A percentile compares a stretch with the other conserved stretches of the same genome.
Evolutionary conservation across 2,113 vertebrate species (phyloP).

Genomic region (Bujurquina vittata): DNA sequence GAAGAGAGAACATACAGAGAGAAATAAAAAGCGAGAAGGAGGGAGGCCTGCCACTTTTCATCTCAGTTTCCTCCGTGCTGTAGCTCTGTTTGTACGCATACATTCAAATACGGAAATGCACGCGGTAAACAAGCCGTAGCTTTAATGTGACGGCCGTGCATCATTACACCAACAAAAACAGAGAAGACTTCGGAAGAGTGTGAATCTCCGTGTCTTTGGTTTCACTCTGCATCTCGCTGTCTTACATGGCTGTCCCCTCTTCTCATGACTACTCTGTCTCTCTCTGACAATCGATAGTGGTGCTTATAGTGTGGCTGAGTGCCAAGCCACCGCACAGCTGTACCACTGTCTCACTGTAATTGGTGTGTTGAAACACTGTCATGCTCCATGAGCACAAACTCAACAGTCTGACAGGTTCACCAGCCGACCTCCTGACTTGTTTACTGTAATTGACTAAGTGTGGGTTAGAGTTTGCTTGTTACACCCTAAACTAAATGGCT

Average conservation of each 20-base stretch:
- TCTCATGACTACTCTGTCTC: conserved; percentile 24
- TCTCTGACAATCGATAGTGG: conserved; percentile 66
- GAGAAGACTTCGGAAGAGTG: neutral
- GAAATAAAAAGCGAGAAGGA: conserved; percentile 42
- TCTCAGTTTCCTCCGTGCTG: conserved; percentile 16
- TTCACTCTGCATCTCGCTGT: conserved; percentile 22
- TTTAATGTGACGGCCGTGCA: conserved; percentile 2
- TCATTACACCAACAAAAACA: conserved; percentile 15
- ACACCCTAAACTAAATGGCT: neutral
- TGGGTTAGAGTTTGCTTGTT: conserved; percentile 17
- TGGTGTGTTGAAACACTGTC: conserved; percentile 76
- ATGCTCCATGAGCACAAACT: conserved; percentile 69
- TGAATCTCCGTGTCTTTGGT: neutral
- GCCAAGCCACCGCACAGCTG: conserved; percentile 71
- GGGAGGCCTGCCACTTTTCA: conserved; percentile 58
- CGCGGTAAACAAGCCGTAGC: conserved; percentile 23
- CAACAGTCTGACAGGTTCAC: conserved; percentile 55
- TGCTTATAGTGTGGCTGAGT: conserved; percentile 69
- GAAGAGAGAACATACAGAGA: conserved; percentile 34
- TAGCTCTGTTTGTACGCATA: neutral
- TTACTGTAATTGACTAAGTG: conserved; percentile 60
- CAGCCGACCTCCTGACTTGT: conserved; percentile 48
- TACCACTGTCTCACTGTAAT: conserved; percentile 70
- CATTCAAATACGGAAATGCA: neutral
- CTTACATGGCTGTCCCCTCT: conserved; percentile 23